A percentile compares a stretch with the other conserved stretches of the same genome.
These are phyloP conservation scores for Eurypyga helias DNA, from an alignment of 2,113 vertebrate genomes.

Conservation along the genomic window DNA sequence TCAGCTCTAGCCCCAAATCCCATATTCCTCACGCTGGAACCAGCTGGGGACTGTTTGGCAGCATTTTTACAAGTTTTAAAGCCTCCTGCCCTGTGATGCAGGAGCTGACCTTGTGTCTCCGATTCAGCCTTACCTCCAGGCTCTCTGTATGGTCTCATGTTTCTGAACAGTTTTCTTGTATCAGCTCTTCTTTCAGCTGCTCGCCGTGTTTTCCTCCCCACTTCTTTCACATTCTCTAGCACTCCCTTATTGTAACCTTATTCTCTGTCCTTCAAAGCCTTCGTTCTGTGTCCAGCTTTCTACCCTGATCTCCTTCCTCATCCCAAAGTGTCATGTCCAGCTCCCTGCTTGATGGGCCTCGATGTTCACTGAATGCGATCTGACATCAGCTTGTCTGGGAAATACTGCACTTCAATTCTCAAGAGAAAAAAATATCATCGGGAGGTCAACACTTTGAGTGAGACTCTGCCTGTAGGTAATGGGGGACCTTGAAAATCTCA, in stretches of 20 bases:
- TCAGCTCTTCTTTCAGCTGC: background rate
- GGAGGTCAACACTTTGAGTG: background rate
- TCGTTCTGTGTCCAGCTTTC: background rate
- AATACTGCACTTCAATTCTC: background rate
- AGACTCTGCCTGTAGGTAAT: background rate
- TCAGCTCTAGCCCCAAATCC: background rate
- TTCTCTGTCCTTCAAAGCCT: background rate
- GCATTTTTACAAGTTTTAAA: accelerated
- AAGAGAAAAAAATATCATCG: background rate
- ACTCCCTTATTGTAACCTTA: background rate
- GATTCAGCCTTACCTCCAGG: background rate
- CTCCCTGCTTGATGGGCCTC: background rate
- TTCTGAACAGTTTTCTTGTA: background rate
- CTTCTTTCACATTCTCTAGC: background rate
- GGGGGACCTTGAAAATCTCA: background rate
- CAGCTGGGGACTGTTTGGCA: background rate
- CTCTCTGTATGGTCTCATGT: background rate
- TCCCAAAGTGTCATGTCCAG: background rate
- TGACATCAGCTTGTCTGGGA: background rate
- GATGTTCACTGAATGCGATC: background rate
- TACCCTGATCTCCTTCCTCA: background rate
- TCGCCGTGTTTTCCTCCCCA: background rate
- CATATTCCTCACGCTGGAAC: background rate
- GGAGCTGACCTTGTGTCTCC: background rate
- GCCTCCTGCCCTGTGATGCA: background rate